Base-by-base conservation (phyloP, 2,888 invertebrate species). In the Philereme transversata region DNA sequence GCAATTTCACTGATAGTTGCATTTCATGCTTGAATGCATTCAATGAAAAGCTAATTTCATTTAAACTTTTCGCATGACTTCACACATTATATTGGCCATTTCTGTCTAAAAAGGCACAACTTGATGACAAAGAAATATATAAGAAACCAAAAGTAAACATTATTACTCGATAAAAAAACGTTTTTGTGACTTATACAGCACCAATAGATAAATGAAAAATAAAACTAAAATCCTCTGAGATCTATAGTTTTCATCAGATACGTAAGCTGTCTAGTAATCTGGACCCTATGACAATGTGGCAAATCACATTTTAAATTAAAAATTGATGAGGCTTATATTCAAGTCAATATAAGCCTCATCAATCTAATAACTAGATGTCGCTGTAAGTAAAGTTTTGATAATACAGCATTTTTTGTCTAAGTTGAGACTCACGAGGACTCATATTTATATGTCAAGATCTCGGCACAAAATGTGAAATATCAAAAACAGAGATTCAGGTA, bases 181-280 rank as follows among this genome's bases (percentile, higher is more conserved):
- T 22, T 22, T 22, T 63, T 65, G 64, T 56, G 65, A 64, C 55
- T 40, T 35, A 38, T 52, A 62, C 54, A 65, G 65, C 65, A 65
- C 68, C 66, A 45, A 45, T 7, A 22, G 1, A 43, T 45, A 10
- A 22, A 3, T 6, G 11, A 40, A 40, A 5, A 40, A 4, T 4
- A 40, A 40, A 40, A 40, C 0, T 4, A 5, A 40, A 40, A 4
- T 40, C 5, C 4, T 40, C 6, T 40, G 40, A 40, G 40, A 40
- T 40, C 40, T 40, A 8, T 8, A 40, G 40, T 40, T 6, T 6
- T 40, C 5, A 40, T 40, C 6, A 38, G 36, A 38, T n/a, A n/a
- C n/a, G n/a, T 22, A 22, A 22, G 22, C 22, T 22, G 22, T 22
- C 22, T 22, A 22, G 3, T 22, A 22, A 22, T 22, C 22, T 22